Conservation (phyloP, 2,113 vertebrate species). For the Turnix velox region DNA sequence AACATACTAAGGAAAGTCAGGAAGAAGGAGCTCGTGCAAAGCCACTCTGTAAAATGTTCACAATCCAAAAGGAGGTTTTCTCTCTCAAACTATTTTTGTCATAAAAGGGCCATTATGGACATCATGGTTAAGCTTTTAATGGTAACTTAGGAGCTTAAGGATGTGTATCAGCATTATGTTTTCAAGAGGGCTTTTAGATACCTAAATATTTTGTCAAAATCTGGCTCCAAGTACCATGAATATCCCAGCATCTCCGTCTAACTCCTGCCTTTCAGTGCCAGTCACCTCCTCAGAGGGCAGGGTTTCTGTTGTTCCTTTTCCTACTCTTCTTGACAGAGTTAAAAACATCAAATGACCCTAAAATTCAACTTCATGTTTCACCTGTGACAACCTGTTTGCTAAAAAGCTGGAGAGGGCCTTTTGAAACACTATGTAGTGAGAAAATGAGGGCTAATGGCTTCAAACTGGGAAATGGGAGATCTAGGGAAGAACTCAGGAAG, state of each 20-base stretch:
- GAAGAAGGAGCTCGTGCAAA: not conserved
- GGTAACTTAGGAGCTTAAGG: not conserved
- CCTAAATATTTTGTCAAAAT: not conserved
- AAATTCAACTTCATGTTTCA: not conserved
- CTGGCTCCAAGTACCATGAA: accelerated
- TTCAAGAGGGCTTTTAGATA: accelerated
- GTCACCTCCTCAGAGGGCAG: not conserved
- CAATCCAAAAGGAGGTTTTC: not conserved
- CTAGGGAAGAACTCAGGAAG: not conserved
- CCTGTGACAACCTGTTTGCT: accelerated
- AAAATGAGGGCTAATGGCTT: not conserved
- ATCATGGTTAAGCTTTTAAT: not conserved
- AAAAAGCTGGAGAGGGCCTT: not conserved
- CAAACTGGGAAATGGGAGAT: not conserved
- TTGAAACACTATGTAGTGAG: not conserved
- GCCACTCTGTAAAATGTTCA: not conserved
- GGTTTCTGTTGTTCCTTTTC: not conserved
- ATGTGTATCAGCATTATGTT: not conserved
- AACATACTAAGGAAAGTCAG: not conserved
- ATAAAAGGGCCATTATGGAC: too few relatives aligned
- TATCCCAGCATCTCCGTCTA: not conserved
- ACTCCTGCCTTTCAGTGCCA: not conserved
- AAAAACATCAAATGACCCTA: not conserved
- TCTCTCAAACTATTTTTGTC: not conserved
- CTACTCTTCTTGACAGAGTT: not conserved